A percentile compares a stretch with the other conserved stretches of the same genome.
These are phyloP conservation scores for Narcine bancroftii DNA, from an alignment of 2,113 vertebrate species.

Conservation along the genomic window DNA sequence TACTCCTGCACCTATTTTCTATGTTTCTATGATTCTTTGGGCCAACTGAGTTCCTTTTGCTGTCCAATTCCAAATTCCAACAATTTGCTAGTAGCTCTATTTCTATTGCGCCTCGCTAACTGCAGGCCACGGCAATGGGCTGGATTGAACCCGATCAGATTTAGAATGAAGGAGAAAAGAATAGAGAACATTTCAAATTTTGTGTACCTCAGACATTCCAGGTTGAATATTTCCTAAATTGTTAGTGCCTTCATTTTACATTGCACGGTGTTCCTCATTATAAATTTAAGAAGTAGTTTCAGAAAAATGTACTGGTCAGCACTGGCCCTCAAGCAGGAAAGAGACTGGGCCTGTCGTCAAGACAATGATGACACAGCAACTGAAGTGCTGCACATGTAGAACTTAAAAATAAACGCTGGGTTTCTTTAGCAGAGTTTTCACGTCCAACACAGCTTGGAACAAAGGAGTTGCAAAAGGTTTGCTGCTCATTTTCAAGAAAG, in stretches of 20 bases:
- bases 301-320: background rate
- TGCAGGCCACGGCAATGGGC: background rate
- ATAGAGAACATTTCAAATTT: background rate
- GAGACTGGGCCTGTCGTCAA: background rate
- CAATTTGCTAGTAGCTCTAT: background rate
- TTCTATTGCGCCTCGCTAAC: background rate
- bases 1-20: too few relatives aligned
- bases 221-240: background rate
- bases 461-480: background rate
- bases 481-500: background rate
- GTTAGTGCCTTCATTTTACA: background rate
- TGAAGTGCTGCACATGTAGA: background rate
- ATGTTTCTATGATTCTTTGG: background rate
- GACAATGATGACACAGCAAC: background rate
- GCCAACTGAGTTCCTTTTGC: background rate
- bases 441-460: background rate
- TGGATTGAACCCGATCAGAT: background rate
- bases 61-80: background rate
- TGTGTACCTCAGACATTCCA: background rate
- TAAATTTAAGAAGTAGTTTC: background rate
- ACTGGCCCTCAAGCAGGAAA: background rate
- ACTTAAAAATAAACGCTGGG: background rate
- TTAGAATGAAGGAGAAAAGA: background rate
- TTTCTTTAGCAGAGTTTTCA: background rate
- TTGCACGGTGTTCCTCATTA: background rate